Evolutionary conservation across 2,888 invertebrate genomes (phyloP).

Genomic region (Temnothorax rugatulus): DNA sequence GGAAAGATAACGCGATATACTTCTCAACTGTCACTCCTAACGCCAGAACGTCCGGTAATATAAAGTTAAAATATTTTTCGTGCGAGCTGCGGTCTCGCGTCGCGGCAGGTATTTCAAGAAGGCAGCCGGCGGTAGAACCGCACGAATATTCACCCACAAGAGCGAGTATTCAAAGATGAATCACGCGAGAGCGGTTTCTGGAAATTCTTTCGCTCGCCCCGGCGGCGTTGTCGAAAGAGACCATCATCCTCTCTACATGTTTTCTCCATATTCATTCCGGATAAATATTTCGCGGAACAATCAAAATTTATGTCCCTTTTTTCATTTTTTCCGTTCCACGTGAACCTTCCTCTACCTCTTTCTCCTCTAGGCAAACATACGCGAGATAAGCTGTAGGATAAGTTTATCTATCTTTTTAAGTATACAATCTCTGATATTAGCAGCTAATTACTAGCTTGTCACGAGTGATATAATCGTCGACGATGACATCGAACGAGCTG

Average conservation of each 20-base stretch:
- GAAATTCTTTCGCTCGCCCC: conserved; percentile 49
- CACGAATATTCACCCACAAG: conserved; percentile 70
- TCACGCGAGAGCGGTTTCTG: conserved; percentile 59
- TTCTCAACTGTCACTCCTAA: neutral
- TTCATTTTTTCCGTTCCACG: neutral
- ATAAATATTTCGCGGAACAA: neutral
- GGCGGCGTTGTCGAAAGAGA: neutral
- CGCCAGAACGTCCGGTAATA: neutral
- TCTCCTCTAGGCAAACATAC: neutral
- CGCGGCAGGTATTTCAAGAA: conserved; percentile 64
- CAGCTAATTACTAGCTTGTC: conserved; percentile 19
- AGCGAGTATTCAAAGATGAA: conserved; percentile 66
- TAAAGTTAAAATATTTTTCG: conserved; percentile 40
- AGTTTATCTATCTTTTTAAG: conserved; percentile 6
- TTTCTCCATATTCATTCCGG: neutral
- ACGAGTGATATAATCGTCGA: conserved; percentile 19
- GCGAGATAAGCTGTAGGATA: neutral
- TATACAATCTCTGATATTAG: neutral
- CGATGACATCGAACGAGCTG: conserved; percentile 29
- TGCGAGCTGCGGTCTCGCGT: conserved; percentile 47
- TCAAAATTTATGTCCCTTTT: neutral
- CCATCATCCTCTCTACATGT: neutral
- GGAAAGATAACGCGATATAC: conserved; percentile 9
- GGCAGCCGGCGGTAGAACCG: conserved; percentile 64
- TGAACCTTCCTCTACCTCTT: neutral